phyloP scores from a whole-genome alignment of 2,888 invertebrate genomes.

The Bellardia bayeri region DNA sequence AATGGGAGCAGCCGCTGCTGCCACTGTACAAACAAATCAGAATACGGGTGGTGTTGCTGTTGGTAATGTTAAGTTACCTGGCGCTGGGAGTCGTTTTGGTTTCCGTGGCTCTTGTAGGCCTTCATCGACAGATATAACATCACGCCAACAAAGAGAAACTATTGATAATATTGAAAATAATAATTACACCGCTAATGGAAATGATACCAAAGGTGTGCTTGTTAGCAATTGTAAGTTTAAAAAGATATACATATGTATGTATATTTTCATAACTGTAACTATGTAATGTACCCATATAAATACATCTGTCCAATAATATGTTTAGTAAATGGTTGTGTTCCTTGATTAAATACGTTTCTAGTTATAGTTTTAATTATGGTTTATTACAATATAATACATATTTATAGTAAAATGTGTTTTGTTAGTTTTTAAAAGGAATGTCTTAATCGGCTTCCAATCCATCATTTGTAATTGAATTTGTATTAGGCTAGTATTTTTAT shows the following conservation, averaged over 20 bases:
- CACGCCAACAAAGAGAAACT: slow-evolving; percentile 88
- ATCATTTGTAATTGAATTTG: too few relatives aligned
- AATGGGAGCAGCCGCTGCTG: slow-evolving; percentile 80
- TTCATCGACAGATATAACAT: slow-evolving; percentile 87
- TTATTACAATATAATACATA: too few relatives aligned
- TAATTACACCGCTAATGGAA: slow-evolving; percentile 81
- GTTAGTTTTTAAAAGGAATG: too few relatives aligned
- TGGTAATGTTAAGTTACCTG: slow-evolving; percentile 80
- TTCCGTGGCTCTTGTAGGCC: slow-evolving; percentile 87
- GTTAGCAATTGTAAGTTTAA: slow-evolving; percentile 80
- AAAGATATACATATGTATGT: background rate
- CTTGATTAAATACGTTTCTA: background rate
- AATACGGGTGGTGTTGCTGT: slow-evolving; percentile 55
- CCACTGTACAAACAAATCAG: slow-evolving; percentile 73
- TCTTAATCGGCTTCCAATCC: too few relatives aligned
- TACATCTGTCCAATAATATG: background rate
- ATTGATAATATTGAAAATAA: slow-evolving; percentile 85
- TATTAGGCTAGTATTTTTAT: too few relatives aligned
- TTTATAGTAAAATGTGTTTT: too few relatives aligned
- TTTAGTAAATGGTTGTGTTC: background rate
- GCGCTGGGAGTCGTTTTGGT: slow-evolving; percentile 89
- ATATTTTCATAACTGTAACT: too few relatives aligned
- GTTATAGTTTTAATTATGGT: too few relatives aligned
- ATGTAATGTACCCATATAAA: background rate
- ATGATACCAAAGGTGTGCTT: slow-evolving; percentile 81